phyloP scores from a whole-genome alignment of 2,888 invertebrate genomes.

The Polydrusus cervinus region DNA sequence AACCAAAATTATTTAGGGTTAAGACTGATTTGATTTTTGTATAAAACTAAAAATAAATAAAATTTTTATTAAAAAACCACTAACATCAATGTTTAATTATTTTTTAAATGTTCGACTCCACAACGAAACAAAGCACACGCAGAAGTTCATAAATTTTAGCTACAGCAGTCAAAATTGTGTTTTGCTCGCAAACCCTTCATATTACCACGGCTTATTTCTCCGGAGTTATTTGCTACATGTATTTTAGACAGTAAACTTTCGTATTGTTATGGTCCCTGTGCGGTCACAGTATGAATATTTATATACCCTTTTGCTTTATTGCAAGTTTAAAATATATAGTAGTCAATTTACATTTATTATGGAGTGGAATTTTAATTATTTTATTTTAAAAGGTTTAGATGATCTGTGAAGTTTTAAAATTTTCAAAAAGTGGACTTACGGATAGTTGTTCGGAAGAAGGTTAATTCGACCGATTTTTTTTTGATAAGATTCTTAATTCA shows the following conservation, averaged over 20 bases:
- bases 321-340: conserved; percentile 70
- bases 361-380: conserved; percentile 29
- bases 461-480: too few species aligned
- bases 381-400: background rate
- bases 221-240: background rate
- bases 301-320: conserved; percentile 4
- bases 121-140: background rate
- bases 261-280: background rate
- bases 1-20: too few species aligned
- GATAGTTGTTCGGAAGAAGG: too few species aligned
- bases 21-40: too few species aligned
- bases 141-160: background rate
- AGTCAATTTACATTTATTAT: conserved; percentile 70
- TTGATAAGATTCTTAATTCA: too few species aligned
- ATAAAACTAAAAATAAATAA: background rate
- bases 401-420: too few species aligned
- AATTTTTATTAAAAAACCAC: background rate
- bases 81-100: too few species aligned
- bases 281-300: conserved; percentile 19
- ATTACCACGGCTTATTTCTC: conserved; percentile 4
- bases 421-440: too few species aligned
- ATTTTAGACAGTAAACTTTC: conserved; percentile 26
- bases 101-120: background rate
- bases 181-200: background rate
- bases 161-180: background rate